Percentiles rank a stretch among this genome's conserved stretches.
phyloP scores from a whole-genome alignment of 2,888 invertebrate genomes.

The Stratiomys singularior region DNA sequence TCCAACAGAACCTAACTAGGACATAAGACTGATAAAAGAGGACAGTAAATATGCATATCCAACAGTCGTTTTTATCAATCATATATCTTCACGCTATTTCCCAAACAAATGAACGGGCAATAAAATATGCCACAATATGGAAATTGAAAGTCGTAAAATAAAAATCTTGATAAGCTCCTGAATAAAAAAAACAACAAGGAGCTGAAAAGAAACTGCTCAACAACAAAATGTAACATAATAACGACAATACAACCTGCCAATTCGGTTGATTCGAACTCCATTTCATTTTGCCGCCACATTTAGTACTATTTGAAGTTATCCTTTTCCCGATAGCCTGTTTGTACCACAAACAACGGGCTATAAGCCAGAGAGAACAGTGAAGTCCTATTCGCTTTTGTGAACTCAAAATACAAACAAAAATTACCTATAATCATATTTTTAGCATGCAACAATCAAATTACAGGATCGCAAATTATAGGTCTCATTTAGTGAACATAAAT shows the following conservation, averaged over 20 bases:
- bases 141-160: not conserved
- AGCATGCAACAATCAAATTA: slow-evolving; percentile 52
- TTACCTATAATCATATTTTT: slow-evolving; percentile 34
- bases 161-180: not conserved
- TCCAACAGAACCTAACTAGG: too few species aligned
- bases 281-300: not conserved
- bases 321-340: too few species aligned
- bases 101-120: too few species aligned
- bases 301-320: not conserved
- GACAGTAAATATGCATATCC: too few species aligned
- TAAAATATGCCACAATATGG: too few species aligned
- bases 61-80: too few species aligned
- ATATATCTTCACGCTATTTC: too few species aligned
- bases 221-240: not conserved
- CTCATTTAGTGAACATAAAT: slow-evolving; percentile 42
- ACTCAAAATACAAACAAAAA: not conserved
- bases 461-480: slow-evolving; percentile 51
- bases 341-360: too few species aligned
- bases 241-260: not conserved
- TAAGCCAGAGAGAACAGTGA: not conserved
- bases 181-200: too few species aligned
- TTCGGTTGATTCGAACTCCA: not conserved
- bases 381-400: too few species aligned
- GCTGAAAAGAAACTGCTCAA: not conserved
- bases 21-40: too few species aligned